Percentiles rank a stretch among this genome's conserved stretches.
Evolutionary conservation across 1,140 invertebrate genomes (phyloP).

Genomic region (Melipona quadrifasciata): DNA sequence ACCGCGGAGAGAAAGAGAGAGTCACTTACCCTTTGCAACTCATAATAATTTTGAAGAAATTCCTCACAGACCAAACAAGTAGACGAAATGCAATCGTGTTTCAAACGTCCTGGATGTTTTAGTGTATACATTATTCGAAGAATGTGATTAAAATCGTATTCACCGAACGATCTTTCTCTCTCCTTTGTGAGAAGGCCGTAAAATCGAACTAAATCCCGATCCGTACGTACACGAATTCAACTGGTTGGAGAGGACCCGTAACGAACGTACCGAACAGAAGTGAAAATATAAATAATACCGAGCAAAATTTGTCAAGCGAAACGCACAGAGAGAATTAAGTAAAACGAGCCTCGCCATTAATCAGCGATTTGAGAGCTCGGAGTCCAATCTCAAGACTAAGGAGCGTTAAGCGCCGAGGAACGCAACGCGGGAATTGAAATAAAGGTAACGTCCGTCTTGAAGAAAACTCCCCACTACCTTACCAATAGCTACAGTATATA

Average conservation of each 20-base stretch:
- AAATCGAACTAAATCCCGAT: not conserved
- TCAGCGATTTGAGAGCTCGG: slow-evolving; percentile 53
- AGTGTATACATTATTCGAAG: slow-evolving; percentile 39
- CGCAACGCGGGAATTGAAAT: slow-evolving; percentile 10
- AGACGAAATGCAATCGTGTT: slow-evolving; percentile 64
- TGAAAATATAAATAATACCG: not conserved
- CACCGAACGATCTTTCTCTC: slow-evolving; percentile 3
- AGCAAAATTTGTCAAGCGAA: not conserved
- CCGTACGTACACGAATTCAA: not conserved
- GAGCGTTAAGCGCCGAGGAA: not conserved
- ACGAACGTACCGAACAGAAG: not conserved
- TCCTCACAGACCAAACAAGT: slow-evolving; percentile 72
- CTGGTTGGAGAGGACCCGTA: not conserved
- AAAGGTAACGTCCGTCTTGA: slow-evolving; percentile 42
- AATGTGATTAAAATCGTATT: not conserved
- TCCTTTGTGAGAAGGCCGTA: not conserved
- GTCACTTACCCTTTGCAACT: slow-evolving; percentile 73
- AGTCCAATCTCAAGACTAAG: slow-evolving; percentile 63
- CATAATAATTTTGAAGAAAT: slow-evolving; percentile 73
- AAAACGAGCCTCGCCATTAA: slow-evolving; percentile 56
- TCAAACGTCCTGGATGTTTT: slow-evolving; percentile 59
- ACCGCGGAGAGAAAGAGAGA: not conserved
- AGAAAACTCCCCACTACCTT: slow-evolving; percentile 28
- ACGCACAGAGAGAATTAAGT: not conserved
- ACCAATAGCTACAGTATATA: not conserved